These are phyloP conservation scores for Andricus curvator DNA, from an alignment of 2,888 invertebrate genomes.

Conservation along the genomic window DNA sequence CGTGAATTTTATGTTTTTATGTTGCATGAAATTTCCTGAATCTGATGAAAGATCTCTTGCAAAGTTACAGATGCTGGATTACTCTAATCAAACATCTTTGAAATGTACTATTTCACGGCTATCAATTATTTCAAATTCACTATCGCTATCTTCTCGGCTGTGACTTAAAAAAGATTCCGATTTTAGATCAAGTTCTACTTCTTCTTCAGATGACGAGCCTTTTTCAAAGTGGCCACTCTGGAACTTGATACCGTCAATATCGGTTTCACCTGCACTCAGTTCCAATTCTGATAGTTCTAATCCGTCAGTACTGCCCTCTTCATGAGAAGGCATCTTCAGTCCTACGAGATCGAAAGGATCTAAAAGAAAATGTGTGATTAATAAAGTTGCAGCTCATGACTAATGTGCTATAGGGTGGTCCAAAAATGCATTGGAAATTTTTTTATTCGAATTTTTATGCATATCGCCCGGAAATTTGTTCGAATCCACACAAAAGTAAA, in stretches of 20 bases:
- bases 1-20: background rate
- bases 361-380: constrained; percentile 49
- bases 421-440: too few relatives aligned
- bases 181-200: constrained; percentile 66
- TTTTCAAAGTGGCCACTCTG: constrained; percentile 74
- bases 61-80: background rate
- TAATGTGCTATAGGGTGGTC: too few relatives aligned
- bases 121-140: constrained; percentile 76
- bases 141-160: constrained; percentile 72
- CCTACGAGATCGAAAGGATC: constrained; percentile 71
- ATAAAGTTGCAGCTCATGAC: too few relatives aligned
- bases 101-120: constrained; percentile 66
- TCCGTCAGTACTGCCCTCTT: constrained; percentile 75
- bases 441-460: too few relatives aligned
- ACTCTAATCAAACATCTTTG: constrained; percentile 49
- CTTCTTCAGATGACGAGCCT: constrained; percentile 72
- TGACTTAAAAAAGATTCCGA: constrained; percentile 58
- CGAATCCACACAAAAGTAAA: too few relatives aligned
- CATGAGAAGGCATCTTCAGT: constrained; percentile 76
- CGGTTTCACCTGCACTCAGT: constrained; percentile 69
- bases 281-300: constrained; percentile 75
- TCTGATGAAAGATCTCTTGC: background rate
- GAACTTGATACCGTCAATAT: constrained; percentile 71
- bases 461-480: too few relatives aligned
- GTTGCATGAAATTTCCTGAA: constrained; percentile 9